Evolutionary conservation across 2,888 invertebrate genomes (phyloP).

Genomic region (Tuberolachnus salignus): DNA sequence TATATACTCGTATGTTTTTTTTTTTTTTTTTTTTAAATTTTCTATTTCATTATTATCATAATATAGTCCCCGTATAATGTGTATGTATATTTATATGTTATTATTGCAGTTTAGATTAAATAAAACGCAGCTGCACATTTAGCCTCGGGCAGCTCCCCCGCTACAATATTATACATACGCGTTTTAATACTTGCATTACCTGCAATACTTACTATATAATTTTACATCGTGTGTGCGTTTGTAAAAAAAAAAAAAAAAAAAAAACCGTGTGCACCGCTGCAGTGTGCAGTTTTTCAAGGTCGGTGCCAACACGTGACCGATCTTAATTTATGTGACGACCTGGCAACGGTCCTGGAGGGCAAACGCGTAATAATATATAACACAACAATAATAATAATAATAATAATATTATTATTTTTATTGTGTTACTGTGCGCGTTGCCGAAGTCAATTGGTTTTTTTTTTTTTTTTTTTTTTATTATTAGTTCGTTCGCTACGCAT

Average conservation of each 20-base stretch:
- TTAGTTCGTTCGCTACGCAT: not conserved
- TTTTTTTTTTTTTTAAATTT: not conserved
- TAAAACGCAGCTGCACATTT: slow-evolving; percentile 33
- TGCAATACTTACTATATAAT: not conserved
- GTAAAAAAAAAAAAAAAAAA: slow-evolving; percentile 26
- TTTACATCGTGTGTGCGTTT: not conserved
- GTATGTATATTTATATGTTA: too few species aligned
- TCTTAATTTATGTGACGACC: slow-evolving; percentile 41
- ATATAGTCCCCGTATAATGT: not conserved
- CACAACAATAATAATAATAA: slow-evolving; percentile 3
- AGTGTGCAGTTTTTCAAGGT: slow-evolving; percentile 40
- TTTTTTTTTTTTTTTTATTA: not conserved
- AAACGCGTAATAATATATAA: slow-evolving; percentile 7
- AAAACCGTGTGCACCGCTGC: not conserved
- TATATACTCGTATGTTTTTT: too few species aligned
- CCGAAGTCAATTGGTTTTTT: not conserved
- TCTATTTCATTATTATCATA: not conserved
- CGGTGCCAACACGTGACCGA: slow-evolving; percentile 43
- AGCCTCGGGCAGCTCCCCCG: slow-evolving; percentile 16
- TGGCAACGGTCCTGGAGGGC: slow-evolving; percentile 38
- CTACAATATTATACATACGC: not conserved
- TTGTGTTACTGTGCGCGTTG: not conserved
- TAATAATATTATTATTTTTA: slow-evolving; percentile 11
- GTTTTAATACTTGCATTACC: not conserved
- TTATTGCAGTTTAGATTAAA: slow-evolving; percentile 30